phyloP scores from a whole-genome alignment of 2,797 vertebrate genomes.

The Falco novaeseelandiae region DNA sequence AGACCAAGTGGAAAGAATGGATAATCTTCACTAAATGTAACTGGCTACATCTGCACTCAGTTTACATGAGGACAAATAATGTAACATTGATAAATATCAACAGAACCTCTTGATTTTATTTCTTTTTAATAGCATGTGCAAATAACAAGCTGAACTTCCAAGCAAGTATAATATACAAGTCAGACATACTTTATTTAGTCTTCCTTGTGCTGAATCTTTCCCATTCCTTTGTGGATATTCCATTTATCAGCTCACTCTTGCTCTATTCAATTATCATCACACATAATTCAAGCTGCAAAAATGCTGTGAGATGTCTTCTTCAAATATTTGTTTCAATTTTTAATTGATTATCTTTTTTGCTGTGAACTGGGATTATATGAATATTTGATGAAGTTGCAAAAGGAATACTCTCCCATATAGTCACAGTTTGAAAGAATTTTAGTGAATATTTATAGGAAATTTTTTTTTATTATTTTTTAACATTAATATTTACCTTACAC shows the following conservation, averaged over 20 bases:
- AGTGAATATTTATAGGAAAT: background rate
- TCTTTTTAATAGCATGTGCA: background rate
- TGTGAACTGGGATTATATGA: background rate
- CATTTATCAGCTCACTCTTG: background rate
- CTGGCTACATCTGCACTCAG: background rate
- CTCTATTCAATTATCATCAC: background rate
- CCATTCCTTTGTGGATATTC: background rate
- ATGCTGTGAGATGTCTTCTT: background rate
- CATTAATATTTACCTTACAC: background rate
- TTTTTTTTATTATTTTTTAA: background rate
- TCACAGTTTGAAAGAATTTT: background rate
- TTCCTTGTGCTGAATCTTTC: background rate
- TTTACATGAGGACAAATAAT: background rate
- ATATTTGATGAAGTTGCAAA: background rate
- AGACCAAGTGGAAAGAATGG: background rate
- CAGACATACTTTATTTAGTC: background rate
- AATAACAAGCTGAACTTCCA: background rate
- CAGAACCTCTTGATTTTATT: background rate
- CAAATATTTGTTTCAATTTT: background rate
- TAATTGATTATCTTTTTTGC: background rate
- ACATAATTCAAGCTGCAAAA: background rate
- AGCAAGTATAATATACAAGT: background rate
- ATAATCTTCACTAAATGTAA: background rate
- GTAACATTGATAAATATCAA: background rate
- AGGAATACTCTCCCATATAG: background rate